phyloP scores from a whole-genome alignment of 1,140 invertebrate species.

The Pseudachorutes palmiensis region DNA sequence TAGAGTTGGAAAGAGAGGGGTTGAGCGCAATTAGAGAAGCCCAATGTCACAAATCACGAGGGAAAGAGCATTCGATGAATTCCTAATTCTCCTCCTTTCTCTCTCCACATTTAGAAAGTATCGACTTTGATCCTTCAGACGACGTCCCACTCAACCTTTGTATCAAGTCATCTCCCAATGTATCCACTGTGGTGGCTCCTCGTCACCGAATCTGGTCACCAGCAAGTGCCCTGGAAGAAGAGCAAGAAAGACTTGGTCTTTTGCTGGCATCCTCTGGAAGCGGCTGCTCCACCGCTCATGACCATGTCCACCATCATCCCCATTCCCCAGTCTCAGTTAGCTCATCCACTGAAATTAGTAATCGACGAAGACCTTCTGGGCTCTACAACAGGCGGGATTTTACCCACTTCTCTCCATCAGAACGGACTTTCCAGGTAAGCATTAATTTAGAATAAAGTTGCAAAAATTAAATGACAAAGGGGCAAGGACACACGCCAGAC shows the following conservation, averaged over 20 bases:
- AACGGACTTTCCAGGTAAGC: conserved; percentile 1
- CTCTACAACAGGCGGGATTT: not conserved
- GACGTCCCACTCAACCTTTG: conserved; percentile 31
- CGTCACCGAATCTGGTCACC: conserved; percentile 37
- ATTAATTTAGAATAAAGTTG: not conserved
- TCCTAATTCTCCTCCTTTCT: not conserved
- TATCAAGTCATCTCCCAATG: conserved; percentile 27
- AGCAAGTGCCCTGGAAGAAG: conserved; percentile 35
- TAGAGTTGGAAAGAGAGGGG: not conserved
- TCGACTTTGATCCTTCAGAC: not conserved
- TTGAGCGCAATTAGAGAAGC: not conserved
- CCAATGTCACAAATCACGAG: not conserved
- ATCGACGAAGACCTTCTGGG: not conserved
- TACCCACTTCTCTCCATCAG: not conserved
- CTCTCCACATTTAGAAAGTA: conserved; percentile 1
- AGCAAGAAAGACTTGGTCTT: conserved; percentile 27
- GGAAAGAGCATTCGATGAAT: not conserved
- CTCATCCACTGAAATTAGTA: conserved; percentile 32
- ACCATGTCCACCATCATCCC: conserved; percentile 13
- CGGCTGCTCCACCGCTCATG: conserved; percentile 1
- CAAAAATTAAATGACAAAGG: not conserved
- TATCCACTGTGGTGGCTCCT: not conserved
- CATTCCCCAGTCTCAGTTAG: conserved; percentile 34
- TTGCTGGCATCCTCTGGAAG: conserved; percentile 20
- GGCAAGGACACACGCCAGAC: not conserved